Conservation (phyloP, 2,797 vertebrate species). For the Cirrhinus mrigala region DNA sequence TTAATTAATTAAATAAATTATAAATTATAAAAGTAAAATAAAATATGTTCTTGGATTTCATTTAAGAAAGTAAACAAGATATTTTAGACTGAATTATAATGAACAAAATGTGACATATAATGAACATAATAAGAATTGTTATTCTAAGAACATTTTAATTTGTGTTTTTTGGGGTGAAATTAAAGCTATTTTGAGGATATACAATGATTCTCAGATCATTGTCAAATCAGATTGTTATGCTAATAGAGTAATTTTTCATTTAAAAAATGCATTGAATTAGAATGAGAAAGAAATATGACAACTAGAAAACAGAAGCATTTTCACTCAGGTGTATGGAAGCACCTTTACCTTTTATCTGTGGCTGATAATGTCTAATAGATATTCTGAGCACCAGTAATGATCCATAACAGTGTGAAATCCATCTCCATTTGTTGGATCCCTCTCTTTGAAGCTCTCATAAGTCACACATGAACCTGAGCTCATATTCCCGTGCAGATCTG, state of each 20-base stretch:
- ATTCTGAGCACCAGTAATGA: neutral
- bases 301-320: neutral
- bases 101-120: no score
- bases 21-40: no score
- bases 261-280: neutral
- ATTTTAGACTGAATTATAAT: no score
- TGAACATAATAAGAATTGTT: no score
- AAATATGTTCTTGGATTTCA: no score
- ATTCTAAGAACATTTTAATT: no score
- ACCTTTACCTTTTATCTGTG: neutral
- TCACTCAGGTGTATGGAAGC: neutral
- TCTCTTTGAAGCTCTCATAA: slow-evolving; percentile 18
- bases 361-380: neutral
- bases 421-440: neutral
- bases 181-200: no score
- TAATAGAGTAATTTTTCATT: neutral
- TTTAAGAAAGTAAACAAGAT: no score
- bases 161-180: no score
- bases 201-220: neutral
- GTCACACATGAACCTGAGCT: neutral
- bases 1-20: no score
- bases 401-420: neutral
- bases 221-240: neutral
- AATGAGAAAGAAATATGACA: neutral
- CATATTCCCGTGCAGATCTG: slow-evolving; percentile 2